phyloP scores from a whole-genome alignment of 2,888 invertebrate species.

The Torymus aiolomorphi region DNA sequence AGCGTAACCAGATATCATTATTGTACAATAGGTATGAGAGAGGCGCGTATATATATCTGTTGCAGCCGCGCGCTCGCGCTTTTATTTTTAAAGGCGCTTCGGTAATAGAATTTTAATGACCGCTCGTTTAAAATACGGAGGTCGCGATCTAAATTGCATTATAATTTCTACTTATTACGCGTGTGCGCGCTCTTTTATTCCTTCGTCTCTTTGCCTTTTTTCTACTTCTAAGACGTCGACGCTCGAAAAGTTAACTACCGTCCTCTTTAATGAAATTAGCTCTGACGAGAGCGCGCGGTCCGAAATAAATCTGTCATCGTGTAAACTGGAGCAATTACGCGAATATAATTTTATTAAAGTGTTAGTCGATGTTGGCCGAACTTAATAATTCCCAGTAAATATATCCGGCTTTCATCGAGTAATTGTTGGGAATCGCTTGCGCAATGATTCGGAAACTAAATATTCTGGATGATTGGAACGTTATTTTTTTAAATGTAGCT shows the following conservation, averaged over 20 bases:
- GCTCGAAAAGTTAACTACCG: conserved; percentile 11
- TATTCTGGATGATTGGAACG: no score
- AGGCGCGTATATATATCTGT: neutral
- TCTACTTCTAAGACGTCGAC: neutral
- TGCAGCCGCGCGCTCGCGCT: neutral
- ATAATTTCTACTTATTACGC: conserved; percentile 36
- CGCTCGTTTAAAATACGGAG: conserved; percentile 42
- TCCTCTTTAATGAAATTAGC: conserved; percentile 17
- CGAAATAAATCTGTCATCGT: no score
- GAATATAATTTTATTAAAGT: no score
- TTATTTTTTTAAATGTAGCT: no score
- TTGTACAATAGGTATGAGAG: neutral
- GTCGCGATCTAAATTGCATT: conserved; percentile 54
- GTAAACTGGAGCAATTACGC: no score
- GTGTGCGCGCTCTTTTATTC: neutral
- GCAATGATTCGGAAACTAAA: no score
- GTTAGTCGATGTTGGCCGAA: no score
- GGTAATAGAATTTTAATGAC: conserved; percentile 53
- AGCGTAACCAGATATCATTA: conserved; percentile 9
- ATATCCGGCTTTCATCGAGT: no score
- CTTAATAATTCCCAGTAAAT: no score
- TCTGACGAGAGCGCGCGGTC: neutral
- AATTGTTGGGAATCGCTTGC: no score
- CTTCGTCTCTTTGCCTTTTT: conserved; percentile 2
- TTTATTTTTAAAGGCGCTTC: conserved; percentile 22